Conservation (phyloP, 2,888 invertebrate species). For the Platerodrilus igneus region DNA sequence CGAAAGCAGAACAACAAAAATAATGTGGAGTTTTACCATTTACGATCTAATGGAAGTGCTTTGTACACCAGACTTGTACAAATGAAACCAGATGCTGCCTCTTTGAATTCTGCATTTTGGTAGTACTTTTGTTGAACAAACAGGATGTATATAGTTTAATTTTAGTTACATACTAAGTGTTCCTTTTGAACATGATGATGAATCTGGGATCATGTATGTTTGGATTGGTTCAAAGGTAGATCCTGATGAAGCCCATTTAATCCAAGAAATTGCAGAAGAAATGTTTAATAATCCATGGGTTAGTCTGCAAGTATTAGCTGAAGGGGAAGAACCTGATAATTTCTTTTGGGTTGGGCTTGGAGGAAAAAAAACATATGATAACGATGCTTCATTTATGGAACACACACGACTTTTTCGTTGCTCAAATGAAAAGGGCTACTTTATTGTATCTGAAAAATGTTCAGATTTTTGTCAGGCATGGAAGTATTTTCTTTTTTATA, state of each 20-base stretch:
- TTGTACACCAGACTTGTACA: conserved; percentile 90
- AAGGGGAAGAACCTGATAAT: conserved; percentile 96
- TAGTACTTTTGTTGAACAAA: conserved; percentile 49
- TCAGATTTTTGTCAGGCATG: conserved; percentile 92
- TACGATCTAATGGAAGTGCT: conserved; percentile 93
- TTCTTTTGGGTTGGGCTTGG: conserved; percentile 98
- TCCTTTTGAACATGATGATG: conserved; percentile 82
- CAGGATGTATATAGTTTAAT: neutral
- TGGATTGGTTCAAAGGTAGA: conserved; percentile 89
- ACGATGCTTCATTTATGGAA: conserved; percentile 86
- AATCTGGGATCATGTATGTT: conserved; percentile 88
- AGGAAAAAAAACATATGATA: conserved; percentile 85
- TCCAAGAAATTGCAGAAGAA: conserved; percentile 88
- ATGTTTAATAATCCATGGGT: conserved; percentile 84
- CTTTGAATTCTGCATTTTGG: conserved; percentile 94
- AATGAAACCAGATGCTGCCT: conserved; percentile 76
- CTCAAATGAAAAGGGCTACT: conserved; percentile 99
- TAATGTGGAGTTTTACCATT: conserved; percentile 87
- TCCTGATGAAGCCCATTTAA: conserved; percentile 77
- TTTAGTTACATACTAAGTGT: conserved; percentile 86
- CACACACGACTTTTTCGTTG: conserved; percentile 93
- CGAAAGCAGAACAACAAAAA: conserved; percentile 52
- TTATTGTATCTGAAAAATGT: conserved; percentile 98
- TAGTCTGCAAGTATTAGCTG: conserved; percentile 73
- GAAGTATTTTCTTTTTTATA: conserved; percentile 1